Evolutionary conservation across 2,888 invertebrate species (phyloP).

Genomic region (Mesorhabditis sp.): DNA sequence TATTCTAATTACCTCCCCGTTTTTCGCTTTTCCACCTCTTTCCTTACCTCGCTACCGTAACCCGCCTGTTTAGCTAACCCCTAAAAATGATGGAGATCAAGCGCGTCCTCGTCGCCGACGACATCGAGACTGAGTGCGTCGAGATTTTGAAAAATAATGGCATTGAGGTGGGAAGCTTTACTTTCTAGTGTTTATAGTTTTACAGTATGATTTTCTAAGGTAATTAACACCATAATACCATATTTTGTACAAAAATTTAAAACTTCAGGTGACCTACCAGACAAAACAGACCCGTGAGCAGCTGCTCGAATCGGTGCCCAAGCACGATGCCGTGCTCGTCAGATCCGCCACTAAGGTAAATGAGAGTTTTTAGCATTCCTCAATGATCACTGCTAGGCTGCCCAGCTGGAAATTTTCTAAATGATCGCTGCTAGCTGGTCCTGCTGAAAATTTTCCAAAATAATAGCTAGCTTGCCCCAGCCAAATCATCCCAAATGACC

Average conservation of each 20-base stretch:
- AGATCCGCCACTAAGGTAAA: constrained; percentile 49
- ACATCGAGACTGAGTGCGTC: constrained; percentile 81
- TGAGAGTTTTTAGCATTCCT: too few species aligned
- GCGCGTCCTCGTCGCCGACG: constrained; percentile 85
- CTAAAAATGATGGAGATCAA: constrained; percentile 50
- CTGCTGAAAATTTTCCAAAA: too few species aligned
- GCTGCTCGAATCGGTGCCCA: constrained; percentile 40
- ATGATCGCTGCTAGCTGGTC: too few species aligned
- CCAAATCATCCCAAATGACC: too few species aligned
- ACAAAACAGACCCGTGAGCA: constrained; percentile 48
- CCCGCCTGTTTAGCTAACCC: too few species aligned
- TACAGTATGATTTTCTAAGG: background rate
- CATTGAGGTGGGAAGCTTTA: constrained; percentile 67
- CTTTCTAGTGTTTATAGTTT: background rate
- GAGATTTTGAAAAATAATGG: constrained; percentile 75
- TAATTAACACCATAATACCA: too few species aligned
- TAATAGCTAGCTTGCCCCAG: too few species aligned
- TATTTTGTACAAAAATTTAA: background rate
- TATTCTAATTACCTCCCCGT: too few species aligned
- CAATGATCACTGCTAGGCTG: too few species aligned
- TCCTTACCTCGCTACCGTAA: too few species aligned
- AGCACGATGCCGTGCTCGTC: constrained; percentile 53
- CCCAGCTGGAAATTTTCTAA: too few species aligned
- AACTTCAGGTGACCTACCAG: constrained; percentile 33
- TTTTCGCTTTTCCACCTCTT: too few species aligned